These are phyloP conservation scores for Drosophila lacteicornis DNA, from an alignment of 1,140 invertebrate genomes.

Conservation along the genomic window DNA sequence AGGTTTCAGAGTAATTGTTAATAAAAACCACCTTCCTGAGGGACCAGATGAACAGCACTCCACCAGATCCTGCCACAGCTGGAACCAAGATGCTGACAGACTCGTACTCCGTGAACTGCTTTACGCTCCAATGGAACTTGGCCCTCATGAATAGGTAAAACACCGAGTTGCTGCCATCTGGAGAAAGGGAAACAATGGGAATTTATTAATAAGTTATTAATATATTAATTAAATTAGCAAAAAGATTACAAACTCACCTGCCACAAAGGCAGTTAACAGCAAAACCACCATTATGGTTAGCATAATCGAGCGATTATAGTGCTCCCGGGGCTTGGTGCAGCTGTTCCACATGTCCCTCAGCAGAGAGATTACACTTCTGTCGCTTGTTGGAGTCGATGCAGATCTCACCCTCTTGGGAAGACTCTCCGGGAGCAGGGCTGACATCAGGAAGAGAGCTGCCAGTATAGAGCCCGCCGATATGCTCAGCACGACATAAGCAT, in stretches of 20 bases:
- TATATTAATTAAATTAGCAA: neutral
- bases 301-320: constrained; percentile 87
- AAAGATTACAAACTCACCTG: constrained; percentile 26
- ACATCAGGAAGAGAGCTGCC: constrained; percentile 51
- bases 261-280: constrained; percentile 85
- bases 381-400: constrained; percentile 42
- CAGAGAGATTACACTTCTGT: constrained; percentile 56
- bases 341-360: constrained; percentile 87
- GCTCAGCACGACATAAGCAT: constrained; percentile 53
- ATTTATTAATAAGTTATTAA: neutral
- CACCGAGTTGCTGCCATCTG: constrained; percentile 85
- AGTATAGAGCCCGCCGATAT: constrained; percentile 63
- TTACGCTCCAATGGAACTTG: constrained; percentile 88
- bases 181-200: neutral
- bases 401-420: constrained; percentile 6
- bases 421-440: constrained; percentile 70
- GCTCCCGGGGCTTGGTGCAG: constrained; percentile 86
- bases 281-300: constrained; percentile 86
- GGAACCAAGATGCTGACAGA: constrained; percentile 84
- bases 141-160: constrained; percentile 88
- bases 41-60: constrained; percentile 85
- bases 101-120: constrained; percentile 87
- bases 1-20: neutral
- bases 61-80: constrained; percentile 79
- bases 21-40: constrained; percentile 84